Evolutionary conservation across 2,113 vertebrate species (phyloP).

Genomic region (Irena cyanogastra): DNA sequence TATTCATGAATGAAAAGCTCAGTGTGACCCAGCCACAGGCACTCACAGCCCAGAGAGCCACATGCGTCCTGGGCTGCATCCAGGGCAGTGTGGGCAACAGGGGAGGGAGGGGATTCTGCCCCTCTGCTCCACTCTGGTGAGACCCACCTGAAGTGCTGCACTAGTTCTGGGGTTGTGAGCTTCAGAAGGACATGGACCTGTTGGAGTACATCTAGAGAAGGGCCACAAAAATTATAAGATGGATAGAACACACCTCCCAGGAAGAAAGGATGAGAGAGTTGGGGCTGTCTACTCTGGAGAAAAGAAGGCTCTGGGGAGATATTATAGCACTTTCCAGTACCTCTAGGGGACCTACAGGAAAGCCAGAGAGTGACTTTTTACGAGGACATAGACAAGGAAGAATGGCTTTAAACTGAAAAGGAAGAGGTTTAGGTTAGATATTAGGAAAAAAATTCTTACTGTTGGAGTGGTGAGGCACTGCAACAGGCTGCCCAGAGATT

Average conservation of each 20-base stretch:
- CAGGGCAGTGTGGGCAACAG: not conserved
- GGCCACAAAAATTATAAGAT: not conserved
- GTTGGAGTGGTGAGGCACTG: not conserved
- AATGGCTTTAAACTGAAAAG: not conserved
- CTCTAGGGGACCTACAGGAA: not conserved
- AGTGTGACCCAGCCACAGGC: accelerated
- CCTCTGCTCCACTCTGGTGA: not conserved
- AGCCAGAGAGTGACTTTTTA: not conserved
- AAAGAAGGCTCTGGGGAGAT: not conserved
- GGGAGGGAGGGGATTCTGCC: not conserved
- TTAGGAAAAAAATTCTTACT: not conserved
- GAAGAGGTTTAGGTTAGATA: not conserved
- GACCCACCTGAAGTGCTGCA: not conserved
- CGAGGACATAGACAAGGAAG: not conserved
- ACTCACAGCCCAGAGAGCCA: accelerated
- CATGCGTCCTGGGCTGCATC: accelerated
- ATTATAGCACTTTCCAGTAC: not conserved
- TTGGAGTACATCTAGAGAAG: not conserved
- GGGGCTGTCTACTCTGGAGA: not conserved
- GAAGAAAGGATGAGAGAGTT: not conserved
- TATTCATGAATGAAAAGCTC: not conserved
- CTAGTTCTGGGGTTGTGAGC: not conserved
- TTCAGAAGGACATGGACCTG: not conserved
- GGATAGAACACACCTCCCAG: not conserved
- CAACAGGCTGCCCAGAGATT: not conserved